Base-by-base conservation (phyloP, 2,888 invertebrate genomes). In the Abrostola triplasia region DNA sequence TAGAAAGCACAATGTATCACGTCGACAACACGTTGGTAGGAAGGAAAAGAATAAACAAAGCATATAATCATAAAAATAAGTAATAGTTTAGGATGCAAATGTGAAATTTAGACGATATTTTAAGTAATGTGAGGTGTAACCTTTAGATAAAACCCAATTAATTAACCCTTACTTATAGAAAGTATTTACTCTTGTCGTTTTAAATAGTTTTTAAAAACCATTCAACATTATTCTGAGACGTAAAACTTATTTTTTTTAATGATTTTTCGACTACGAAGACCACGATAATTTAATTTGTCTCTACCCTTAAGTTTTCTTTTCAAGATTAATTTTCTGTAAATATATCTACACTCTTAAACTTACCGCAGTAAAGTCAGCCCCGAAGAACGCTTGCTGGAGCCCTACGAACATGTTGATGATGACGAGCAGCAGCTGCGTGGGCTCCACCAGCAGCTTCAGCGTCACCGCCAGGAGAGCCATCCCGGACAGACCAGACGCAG, bases 371-470 rank as follows among this genome's bases (percentile, higher is more conserved):
- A 94, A 95, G 68, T 95, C 95, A 56, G 96, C 96, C 0, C 95
- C 95, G 52, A 96, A 95, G 88, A 96, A 97, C 0, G 96, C 97
- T 85, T 97, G 96, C 80, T 96, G 96, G 67, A 96, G 87, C 0
- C 97, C 97, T 38, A 96, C 95, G 91, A 96, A 97, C 52, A 96
- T 92, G 35, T 96, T 97, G 57, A 97, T 88, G 6, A 95, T 95
- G 70, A 97, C 93, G 37, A 97, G 88, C 47, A 97, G 89, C 35
- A 96, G 80, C 84, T 96, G 96, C 56, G 95, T 94, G 0, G 95
- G 95, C 63, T 96, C 94, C 66, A 93, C 88, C 77, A 96, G 84
- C 64, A 97, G 95, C 77, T 92, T 93, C 69, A 95, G 79, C 0
- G 97, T 96, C 13, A 96, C 95, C 0, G 90, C 89, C n/a, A 96